Conservation (phyloP, 2,113 vertebrate species). For the Chaetodon auriga region DNA sequence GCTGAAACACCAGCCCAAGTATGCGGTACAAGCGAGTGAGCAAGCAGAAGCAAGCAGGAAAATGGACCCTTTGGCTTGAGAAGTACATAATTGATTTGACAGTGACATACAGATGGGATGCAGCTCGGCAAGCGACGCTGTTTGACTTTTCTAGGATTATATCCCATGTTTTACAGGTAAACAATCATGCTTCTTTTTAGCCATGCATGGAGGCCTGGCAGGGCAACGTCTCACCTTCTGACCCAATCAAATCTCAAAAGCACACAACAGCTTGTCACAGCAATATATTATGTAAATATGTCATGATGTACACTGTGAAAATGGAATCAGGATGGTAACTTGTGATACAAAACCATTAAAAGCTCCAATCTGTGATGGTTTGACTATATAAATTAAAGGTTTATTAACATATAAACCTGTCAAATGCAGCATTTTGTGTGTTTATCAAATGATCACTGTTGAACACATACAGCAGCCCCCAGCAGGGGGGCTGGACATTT, state of each 20-base stretch:
- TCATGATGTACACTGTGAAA: neutral
- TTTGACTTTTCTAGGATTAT: constrained; percentile 11
- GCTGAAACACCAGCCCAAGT: neutral
- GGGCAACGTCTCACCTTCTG: neutral
- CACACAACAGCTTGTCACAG: constrained; percentile 19
- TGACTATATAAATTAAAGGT: neutral
- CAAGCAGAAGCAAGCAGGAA: constrained; percentile 17
- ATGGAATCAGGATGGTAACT: neutral
- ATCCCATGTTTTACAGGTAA: constrained; percentile 5
- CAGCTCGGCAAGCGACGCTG: neutral
- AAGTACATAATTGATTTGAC: constrained; percentile 50
- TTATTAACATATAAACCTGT: neutral
- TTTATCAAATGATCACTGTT: neutral
- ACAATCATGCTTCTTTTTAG: neutral
- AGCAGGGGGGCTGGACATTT: no score
- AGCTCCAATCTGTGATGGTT: neutral
- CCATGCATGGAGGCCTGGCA: neutral
- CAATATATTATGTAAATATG: constrained; percentile 40
- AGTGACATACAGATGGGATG: constrained; percentile 23
- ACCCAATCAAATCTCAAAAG: constrained; percentile 19
- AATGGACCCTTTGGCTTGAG: neutral
- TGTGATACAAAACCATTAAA: neutral
- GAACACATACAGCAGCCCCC: neutral
- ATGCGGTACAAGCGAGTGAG: neutral
- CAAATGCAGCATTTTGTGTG: neutral